A percentile compares a stretch with the other conserved stretches of the same genome.
Evolutionary conservation across 1,140 invertebrate species (phyloP).

Genomic region (Panagrolaimus sp.): DNA sequence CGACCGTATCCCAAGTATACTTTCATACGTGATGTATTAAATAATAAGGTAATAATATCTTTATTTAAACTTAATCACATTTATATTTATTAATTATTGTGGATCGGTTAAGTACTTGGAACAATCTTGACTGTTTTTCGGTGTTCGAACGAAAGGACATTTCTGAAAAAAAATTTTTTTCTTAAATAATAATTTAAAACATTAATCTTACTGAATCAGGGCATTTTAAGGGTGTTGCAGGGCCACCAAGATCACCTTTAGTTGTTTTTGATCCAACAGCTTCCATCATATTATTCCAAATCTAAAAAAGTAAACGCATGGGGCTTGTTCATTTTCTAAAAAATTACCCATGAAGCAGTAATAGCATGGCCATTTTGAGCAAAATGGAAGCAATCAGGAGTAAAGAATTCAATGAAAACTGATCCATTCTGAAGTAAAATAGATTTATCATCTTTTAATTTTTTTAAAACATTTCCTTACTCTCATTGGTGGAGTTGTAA

Average conservation of each 20-base stretch:
- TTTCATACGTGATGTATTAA: background rate
- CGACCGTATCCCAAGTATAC: slow-evolving; percentile 4
- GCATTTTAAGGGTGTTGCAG: slow-evolving; percentile 29
- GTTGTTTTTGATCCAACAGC: slow-evolving; percentile 69
- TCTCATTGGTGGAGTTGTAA: slow-evolving; percentile 28
- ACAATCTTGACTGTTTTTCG: slow-evolving; percentile 35
- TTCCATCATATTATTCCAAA: slow-evolving; percentile 73
- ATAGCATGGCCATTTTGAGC: slow-evolving; percentile 67
- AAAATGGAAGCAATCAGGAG: slow-evolving; percentile 71
- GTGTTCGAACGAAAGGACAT: slow-evolving; percentile 41
- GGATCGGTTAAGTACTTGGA: slow-evolving; percentile 35
- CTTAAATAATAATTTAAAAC: background rate
- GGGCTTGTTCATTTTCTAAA: too few species aligned
- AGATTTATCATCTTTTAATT: background rate
- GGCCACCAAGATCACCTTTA: slow-evolving; percentile 43
- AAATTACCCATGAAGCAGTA: slow-evolving; percentile 65
- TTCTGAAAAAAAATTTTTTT: slow-evolving; percentile 21
- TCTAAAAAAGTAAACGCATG: too few species aligned
- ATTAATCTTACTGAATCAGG: slow-evolving; percentile 35
- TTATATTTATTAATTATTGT: background rate
- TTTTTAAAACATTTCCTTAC: slow-evolving; percentile 28
- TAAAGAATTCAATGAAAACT: slow-evolving; percentile 62
- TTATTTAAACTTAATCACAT: slow-evolving; percentile 1
- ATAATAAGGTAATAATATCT: background rate
- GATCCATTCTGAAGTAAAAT: slow-evolving; percentile 10